Conservation (phyloP, 2,113 vertebrate species). For the Ptyas mucosa region DNA sequence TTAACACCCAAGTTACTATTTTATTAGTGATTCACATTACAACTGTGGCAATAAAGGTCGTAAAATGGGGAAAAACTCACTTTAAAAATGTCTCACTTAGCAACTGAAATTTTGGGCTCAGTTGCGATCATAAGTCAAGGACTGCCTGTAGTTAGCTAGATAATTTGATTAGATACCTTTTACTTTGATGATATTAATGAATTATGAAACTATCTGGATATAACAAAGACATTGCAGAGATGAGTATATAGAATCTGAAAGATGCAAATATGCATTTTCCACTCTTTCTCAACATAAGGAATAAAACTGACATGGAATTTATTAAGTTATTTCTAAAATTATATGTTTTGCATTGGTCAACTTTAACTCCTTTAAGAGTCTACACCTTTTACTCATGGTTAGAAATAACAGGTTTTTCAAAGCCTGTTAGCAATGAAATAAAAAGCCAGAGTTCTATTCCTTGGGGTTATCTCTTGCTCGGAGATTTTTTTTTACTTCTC, state of each 20-base stretch:
- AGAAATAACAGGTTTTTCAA: not conserved
- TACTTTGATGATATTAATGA: not conserved
- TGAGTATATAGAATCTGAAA: not conserved
- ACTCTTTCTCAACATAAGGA: not conserved
- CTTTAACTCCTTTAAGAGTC: not conserved
- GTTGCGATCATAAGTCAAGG: no score
- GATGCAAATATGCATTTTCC: not conserved
- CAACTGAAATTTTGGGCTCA: no score
- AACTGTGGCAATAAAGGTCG: no score
- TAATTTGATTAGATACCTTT: not conserved
- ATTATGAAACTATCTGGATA: not conserved
- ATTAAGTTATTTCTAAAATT: not conserved
- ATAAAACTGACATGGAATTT: not conserved
- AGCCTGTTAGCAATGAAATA: not conserved
- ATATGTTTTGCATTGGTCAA: not conserved
- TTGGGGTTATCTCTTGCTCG: not conserved
- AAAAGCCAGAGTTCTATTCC: not conserved
- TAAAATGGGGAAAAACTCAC: no score
- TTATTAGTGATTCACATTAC: no score
- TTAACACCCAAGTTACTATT: no score
- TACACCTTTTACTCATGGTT: not conserved
- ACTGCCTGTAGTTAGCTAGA: not conserved
- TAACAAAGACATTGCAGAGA: not conserved
- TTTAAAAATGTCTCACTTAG: no score
- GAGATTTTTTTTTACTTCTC: not conserved